These are phyloP conservation scores for Stylophora pistillata DNA, from an alignment of 64 coral and sea anemone genomes.

Conservation along the genomic window DNA sequence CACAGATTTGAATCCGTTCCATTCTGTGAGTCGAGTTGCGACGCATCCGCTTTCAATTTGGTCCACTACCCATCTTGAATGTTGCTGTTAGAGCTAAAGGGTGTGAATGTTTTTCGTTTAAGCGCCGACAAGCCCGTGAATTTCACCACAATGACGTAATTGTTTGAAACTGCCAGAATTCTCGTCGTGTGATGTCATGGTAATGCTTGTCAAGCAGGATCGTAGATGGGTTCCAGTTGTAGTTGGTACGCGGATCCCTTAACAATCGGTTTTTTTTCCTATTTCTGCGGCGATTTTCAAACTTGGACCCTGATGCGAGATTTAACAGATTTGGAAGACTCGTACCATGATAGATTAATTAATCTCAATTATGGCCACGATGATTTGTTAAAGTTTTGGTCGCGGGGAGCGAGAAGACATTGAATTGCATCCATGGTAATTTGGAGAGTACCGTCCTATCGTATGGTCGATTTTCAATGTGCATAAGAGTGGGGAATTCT, in stretches of 20 bases:
- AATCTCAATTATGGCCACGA: neutral
- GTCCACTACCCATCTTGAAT: neutral
- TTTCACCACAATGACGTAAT: conserved; percentile 46
- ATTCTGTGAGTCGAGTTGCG: neutral
- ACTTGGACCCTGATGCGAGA: neutral
- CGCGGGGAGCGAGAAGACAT: neutral
- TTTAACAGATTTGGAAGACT: neutral
- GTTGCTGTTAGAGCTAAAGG: neutral
- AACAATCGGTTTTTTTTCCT: neutral
- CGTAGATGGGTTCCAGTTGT: conserved; percentile 42
- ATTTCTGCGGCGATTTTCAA: conserved; percentile 19
- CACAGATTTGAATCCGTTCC: neutral
- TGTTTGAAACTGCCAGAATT: conserved; percentile 48
- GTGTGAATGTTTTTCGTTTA: neutral
- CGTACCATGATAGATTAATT: neutral
- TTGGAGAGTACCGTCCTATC: neutral
- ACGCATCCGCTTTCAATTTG: neutral
- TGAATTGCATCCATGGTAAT: conserved; percentile 18
- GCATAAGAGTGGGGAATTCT: conserved; percentile 11
- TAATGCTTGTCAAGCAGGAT: neutral
- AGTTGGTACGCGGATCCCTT: neutral
- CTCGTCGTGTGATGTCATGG: conserved; percentile 39
- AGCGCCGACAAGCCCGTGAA: neutral
- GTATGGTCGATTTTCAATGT: conserved; percentile 47
- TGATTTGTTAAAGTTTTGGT: neutral